These are phyloP conservation scores for Elephas maximus DNA, from an alignment of 2,113 vertebrate species.

Conservation along the genomic window DNA sequence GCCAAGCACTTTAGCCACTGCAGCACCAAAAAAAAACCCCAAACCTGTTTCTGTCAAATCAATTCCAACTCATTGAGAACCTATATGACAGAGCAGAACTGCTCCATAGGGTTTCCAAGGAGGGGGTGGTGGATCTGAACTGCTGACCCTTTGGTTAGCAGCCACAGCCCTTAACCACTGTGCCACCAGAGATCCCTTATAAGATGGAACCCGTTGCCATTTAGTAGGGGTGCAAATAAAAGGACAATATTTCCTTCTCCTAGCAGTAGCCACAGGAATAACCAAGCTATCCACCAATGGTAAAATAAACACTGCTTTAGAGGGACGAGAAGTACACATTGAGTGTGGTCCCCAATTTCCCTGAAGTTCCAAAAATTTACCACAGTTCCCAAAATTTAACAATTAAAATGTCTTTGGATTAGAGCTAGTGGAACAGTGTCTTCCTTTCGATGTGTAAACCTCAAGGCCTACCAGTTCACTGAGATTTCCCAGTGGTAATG, in stretches of 20 bases:
- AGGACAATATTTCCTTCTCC: not conserved
- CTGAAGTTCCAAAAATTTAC: not conserved
- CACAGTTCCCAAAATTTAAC: not conserved
- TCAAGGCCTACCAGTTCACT: fast-evolving
- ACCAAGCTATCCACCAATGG: not conserved
- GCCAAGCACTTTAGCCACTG: not conserved
- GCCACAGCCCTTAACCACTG: too few species aligned
- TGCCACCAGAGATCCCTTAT: too few species aligned
- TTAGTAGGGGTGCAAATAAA: not conserved
- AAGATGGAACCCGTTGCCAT: too few species aligned
- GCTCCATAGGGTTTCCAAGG: too few species aligned
- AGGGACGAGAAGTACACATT: not conserved
- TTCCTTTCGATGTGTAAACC: not conserved
- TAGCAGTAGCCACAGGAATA: not conserved
- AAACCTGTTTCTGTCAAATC: too few species aligned
- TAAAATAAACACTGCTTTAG: not conserved
- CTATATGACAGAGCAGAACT: too few species aligned
- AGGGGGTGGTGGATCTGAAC: too few species aligned
- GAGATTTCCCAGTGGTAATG: not conserved
- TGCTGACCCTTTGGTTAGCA: too few species aligned
- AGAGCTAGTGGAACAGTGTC: not conserved
- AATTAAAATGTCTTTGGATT: not conserved
- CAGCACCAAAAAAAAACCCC: too few species aligned
- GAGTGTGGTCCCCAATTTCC: not conserved
- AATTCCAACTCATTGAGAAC: too few species aligned